Evolutionary conservation across 2,113 vertebrate genomes (phyloP), one percentile per base, ranked within the genome.

Genomic region (Mustela lutreola): DNA sequence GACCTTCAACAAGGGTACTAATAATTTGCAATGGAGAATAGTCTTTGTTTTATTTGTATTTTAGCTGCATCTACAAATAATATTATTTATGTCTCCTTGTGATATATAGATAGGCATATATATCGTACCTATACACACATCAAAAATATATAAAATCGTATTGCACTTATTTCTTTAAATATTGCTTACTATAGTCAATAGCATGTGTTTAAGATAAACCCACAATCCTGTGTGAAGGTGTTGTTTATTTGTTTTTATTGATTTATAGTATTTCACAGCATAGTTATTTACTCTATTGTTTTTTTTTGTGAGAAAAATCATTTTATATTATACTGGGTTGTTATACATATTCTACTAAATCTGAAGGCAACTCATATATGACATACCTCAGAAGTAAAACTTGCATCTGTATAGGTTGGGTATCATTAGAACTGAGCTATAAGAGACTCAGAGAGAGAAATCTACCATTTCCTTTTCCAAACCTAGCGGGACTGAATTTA

Each of bases 281-380:
- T 63, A 60, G 48, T 58, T 58, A 60, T 83, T 83, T 84, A 22
- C 58, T 63, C 36, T 36, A 36, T 36, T 36, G 36, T 36, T 36
- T 36, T 36, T 99, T 67, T 87, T 85, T 78, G 24, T 91, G 56
- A 83, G 39, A 89, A 75, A 50, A 95, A 63, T 89, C 48, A 5
- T 26, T 85, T 70, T 75, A 19, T 70, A 60, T 80, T 84, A 75
- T 36, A 89, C 10, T 70, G 53, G 22, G 11, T 48, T 75, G 42
- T 58, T 86, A 88, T 11, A 65, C 4, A 71, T 48, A 84, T 39
- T 50, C 93, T 84, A 36, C 5, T 76, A 71, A 65, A 67, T 22
- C 11, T 56, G 5, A 83, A 82, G 65, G 15, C 65, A 67, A 67
- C 48, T 85, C 65, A 63, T 2, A 11, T 42, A 45, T 82, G 45